phyloP scores from a whole-genome alignment of 2,113 vertebrate genomes.

The Progne subis region DNA sequence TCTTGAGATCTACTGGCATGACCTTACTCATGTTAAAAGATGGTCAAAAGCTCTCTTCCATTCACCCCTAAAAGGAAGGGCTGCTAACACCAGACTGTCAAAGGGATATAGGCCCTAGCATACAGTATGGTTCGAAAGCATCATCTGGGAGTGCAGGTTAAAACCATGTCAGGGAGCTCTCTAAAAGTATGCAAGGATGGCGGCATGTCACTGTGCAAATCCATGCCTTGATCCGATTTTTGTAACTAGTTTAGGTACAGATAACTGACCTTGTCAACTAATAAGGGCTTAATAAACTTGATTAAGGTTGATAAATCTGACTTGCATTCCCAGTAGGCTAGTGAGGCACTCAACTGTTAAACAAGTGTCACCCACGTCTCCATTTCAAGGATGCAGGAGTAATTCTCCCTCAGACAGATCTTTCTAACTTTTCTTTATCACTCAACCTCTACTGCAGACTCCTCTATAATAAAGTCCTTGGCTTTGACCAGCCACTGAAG shows the following conservation, averaged over 20 bases:
- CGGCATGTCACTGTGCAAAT: background rate
- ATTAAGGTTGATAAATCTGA: background rate
- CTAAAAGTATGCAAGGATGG: background rate
- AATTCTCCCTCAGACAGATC: background rate
- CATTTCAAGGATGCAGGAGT: background rate
- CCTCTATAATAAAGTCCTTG: background rate
- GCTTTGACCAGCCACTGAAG: background rate
- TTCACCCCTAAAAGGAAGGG: background rate
- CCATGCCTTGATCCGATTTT: background rate
- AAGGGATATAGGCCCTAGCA: background rate
- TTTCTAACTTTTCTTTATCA: background rate
- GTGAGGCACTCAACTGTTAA: background rate
- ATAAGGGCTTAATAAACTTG: background rate
- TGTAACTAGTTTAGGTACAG: background rate
- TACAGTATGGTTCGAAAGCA: background rate
- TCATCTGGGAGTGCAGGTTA: background rate
- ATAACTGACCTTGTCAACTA: background rate
- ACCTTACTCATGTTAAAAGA: background rate
- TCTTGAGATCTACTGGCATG: background rate
- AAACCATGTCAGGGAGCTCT: background rate
- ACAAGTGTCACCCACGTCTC: background rate
- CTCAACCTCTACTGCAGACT: background rate
- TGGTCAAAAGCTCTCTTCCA: background rate
- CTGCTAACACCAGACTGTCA: background rate
- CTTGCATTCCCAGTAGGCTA: background rate